These are phyloP conservation scores for Euwallacea similis DNA, from an alignment of 1,140 invertebrate species.

Conservation along the genomic window DNA sequence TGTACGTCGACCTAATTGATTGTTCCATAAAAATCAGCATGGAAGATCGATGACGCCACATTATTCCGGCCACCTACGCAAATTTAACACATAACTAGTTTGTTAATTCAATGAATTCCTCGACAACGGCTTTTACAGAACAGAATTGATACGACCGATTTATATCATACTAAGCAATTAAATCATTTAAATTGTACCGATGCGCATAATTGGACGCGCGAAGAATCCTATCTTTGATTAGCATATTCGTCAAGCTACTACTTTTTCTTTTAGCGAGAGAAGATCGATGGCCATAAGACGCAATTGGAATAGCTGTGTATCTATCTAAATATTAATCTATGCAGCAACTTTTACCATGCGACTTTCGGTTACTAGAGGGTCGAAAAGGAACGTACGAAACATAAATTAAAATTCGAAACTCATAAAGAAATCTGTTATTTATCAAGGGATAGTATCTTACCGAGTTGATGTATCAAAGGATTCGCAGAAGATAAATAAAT, in stretches of 20 bases:
- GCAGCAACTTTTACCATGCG: no score
- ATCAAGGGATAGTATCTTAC: constrained; percentile 34
- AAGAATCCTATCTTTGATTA: constrained; percentile 13
- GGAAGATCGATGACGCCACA: constrained; percentile 23
- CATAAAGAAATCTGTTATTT: constrained; percentile 23
- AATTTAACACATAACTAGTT: constrained; percentile 35
- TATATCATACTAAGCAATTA: constrained; percentile 31
- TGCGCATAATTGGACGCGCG: constrained; percentile 27
- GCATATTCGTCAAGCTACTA: constrained; percentile 15
- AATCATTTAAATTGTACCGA: constrained; percentile 23
- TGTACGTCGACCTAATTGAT: constrained; percentile 27
- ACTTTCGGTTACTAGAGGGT: no score
- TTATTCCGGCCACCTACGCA: constrained; percentile 23
- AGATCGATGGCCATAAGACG: constrained; percentile 1
- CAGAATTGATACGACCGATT: constrained; percentile 31
- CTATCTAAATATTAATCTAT: neutral
- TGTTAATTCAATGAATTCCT: constrained; percentile 32
- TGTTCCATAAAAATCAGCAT: constrained; percentile 35
- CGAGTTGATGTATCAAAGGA: constrained; percentile 26
- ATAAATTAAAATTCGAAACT: constrained; percentile 12
- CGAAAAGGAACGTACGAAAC: no score
- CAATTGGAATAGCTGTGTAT: constrained; percentile 8
- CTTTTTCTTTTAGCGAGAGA: constrained; percentile 5
- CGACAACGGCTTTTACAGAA: constrained; percentile 16
- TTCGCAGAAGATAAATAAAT: constrained; percentile 36